A percentile compares a stretch with the other conserved stretches of the same genome.
Evolutionary conservation across 1,140 invertebrate species (phyloP).

Genomic region (Leptonema lineaticorne): DNA sequence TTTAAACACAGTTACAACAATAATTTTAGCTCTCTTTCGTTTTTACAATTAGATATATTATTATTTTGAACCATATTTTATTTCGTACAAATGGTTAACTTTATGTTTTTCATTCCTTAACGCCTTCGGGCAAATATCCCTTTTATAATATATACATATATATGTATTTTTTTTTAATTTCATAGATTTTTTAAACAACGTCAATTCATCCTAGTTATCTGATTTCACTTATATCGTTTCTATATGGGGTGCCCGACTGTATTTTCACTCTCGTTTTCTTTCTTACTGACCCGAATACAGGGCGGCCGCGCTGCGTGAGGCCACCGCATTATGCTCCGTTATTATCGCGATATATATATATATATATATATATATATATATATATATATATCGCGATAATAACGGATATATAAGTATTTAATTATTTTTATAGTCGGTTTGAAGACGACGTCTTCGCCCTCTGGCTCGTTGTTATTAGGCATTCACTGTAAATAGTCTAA

Average conservation of each 20-base stretch:
- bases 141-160: not conserved
- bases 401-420: conserved; percentile 35
- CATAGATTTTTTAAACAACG: no score
- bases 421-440: conserved; percentile 36
- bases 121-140: no score
- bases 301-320: not conserved
- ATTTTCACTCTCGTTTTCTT: not conserved
- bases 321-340: not conserved
- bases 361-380: no score
- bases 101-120: not conserved
- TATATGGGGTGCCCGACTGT: no score
- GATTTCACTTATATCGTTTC: not conserved
- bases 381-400: no score
- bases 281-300: not conserved
- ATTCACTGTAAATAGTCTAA: conserved; percentile 14
- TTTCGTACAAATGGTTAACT: not conserved
- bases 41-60: no score
- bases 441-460: conserved; percentile 21
- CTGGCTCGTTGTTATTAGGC: conserved; percentile 1
- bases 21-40: no score
- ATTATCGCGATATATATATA: no score
- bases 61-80: not conserved
- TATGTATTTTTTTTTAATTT: no score
- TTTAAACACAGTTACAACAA: no score
- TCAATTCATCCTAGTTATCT: not conserved